Evolutionary conservation across 2,113 vertebrate species (phyloP).

Genomic region (Callaeas wilsoni): DNA sequence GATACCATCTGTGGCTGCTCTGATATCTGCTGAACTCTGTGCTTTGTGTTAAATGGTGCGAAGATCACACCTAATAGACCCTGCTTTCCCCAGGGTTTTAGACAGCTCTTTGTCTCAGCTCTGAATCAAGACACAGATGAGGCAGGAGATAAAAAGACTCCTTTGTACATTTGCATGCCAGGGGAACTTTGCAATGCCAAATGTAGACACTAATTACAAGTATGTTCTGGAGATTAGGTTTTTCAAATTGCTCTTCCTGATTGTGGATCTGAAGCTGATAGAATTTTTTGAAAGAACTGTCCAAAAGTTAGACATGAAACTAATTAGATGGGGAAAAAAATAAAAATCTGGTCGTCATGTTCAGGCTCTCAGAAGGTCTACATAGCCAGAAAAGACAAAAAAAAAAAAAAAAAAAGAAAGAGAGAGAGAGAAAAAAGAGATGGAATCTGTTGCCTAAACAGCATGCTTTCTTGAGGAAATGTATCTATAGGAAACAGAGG

Average conservation of each 20-base stretch:
- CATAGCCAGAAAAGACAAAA: neutral
- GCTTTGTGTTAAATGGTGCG: neutral
- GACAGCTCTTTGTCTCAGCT: neutral
- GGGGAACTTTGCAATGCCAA: neutral
- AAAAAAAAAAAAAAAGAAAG: rapidly evolving
- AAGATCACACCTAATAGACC: neutral
- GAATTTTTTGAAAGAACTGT: neutral
- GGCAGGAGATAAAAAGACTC: neutral
- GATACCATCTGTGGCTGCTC: neutral
- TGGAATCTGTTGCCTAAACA: neutral
- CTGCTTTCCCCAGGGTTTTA: neutral
- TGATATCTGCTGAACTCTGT: neutral
- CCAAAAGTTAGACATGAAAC: neutral
- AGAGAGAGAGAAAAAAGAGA: rapidly evolving
- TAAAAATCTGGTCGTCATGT: neutral
- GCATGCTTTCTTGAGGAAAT: neutral
- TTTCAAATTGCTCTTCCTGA: neutral
- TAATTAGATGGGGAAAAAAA: neutral
- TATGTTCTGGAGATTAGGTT: neutral
- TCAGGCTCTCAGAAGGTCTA: neutral
- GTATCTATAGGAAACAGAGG: neutral
- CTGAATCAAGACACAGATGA: neutral
- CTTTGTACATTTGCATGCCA: neutral
- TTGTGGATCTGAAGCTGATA: neutral
- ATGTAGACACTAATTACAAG: neutral